A percentile compares a stretch with the other conserved stretches of the same genome.
Conservation (phyloP, 2,888 invertebrate genomes). For the Heteromyza rotundicornis region DNA sequence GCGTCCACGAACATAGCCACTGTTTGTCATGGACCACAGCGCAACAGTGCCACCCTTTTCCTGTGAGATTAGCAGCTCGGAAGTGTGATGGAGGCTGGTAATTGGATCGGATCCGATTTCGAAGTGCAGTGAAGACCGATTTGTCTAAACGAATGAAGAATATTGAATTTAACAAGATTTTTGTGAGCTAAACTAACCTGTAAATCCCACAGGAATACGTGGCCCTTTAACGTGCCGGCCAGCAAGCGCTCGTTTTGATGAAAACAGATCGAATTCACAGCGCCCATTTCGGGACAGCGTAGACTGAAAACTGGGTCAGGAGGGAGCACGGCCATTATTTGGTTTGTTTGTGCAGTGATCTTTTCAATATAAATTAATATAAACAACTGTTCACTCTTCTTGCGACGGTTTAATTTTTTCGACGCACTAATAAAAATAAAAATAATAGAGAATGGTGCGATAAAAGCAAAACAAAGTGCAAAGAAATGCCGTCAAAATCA, state of each 20-base stretch:
- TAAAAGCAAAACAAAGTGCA: too few species aligned
- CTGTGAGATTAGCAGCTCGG: slow-evolving; percentile 72
- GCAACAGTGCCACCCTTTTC: slow-evolving; percentile 76
- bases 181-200: slow-evolving; percentile 65
- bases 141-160: slow-evolving; percentile 66
- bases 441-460: too few species aligned
- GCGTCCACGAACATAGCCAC: slow-evolving; percentile 68
- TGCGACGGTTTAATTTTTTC: too few species aligned
- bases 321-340: slow-evolving; percentile 72
- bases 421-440: too few species aligned
- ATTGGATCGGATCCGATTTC: slow-evolving; percentile 68
- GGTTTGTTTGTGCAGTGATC: too few species aligned
- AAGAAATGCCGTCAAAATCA: too few species aligned
- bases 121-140: slow-evolving; percentile 72
- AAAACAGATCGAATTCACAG: slow-evolving; percentile 76
- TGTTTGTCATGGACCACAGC: slow-evolving; percentile 69
- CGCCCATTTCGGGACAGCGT: slow-evolving; percentile 73
- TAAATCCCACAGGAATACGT: slow-evolving; percentile 79
- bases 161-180: background rate
- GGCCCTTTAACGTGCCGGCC: slow-evolving; percentile 77
- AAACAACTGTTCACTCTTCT: too few species aligned
- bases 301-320: slow-evolving; percentile 80
- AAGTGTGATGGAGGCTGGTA: slow-evolving; percentile 64
- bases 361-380: too few species aligned
- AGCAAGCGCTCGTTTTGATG: slow-evolving; percentile 72